Conservation (phyloP, 2,888 invertebrate species). For the Dorcus parallelipipedus region DNA sequence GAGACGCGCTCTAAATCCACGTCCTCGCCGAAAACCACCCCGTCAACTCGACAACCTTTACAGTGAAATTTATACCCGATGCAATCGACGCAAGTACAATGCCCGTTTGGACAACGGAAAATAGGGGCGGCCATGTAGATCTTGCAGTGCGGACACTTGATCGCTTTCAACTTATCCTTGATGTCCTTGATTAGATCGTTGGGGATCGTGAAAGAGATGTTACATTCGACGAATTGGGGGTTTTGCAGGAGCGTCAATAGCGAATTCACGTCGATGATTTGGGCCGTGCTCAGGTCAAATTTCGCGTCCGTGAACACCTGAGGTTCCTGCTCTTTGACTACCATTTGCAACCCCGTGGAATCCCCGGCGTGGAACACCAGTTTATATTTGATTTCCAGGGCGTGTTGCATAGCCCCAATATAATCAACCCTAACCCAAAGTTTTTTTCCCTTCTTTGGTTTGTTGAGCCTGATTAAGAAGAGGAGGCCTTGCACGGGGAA, state of each 20-base stretch:
- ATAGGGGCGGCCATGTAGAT: conserved; percentile 15
- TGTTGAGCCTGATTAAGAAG: conserved; percentile 12
- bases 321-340: conserved; percentile 7
- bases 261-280: conserved; percentile 7
- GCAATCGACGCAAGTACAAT: conserved; percentile 13
- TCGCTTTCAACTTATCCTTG: conserved; percentile 4
- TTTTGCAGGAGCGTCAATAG: conserved; percentile 7
- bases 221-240: conserved; percentile 5
- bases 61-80: conserved; percentile 10
- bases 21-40: conserved; percentile 3
- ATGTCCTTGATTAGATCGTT: conserved; percentile 1
- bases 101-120: conserved; percentile 11
- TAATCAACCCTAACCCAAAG: conserved; percentile 15
- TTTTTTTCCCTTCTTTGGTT: conserved; percentile 7
- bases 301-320: background rate
- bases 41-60: conserved; percentile 3
- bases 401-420: conserved; percentile 1
- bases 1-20: conserved; percentile 7
- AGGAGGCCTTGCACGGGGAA: conserved; percentile 4
- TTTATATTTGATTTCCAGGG: conserved; percentile 10
- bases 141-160: conserved; percentile 11
- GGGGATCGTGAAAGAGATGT: conserved; percentile 7
- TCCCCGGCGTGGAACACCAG: conserved; percentile 13
- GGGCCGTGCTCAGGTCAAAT: conserved; percentile 6
- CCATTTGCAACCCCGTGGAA: conserved; percentile 3